These are phyloP conservation scores for Pteropus alecto DNA, from an alignment of 2,113 vertebrate species.

Conservation along the genomic window DNA sequence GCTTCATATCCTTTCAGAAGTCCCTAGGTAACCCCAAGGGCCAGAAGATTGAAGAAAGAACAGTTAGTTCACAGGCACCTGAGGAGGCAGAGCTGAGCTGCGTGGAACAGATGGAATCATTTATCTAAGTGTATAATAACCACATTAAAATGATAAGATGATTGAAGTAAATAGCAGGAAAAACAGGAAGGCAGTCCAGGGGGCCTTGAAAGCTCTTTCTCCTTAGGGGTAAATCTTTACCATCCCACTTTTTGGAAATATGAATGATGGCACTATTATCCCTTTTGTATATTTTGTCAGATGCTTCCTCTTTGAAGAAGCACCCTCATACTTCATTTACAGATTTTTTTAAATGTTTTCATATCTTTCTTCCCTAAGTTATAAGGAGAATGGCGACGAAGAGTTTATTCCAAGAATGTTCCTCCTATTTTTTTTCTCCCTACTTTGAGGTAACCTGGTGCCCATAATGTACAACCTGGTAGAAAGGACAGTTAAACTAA, in stretches of 20 bases:
- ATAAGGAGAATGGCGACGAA: background rate
- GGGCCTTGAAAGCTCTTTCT: background rate
- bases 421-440: background rate
- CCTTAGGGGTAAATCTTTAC: background rate
- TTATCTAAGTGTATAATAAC: background rate
- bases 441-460: background rate
- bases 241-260: background rate
- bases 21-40: background rate
- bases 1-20: conserved; percentile 93
- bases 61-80: background rate
- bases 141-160: background rate
- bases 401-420: background rate
- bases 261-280: background rate
- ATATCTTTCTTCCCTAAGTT: background rate
- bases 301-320: background rate
- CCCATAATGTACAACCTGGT: background rate
- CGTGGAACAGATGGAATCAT: background rate
- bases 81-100: background rate
- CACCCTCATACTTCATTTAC: background rate
- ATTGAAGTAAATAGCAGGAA: background rate
- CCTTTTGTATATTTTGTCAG: background rate
- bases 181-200: background rate
- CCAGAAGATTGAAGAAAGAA: background rate
- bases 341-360: too few species aligned
- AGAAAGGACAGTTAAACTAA: background rate